Conservation (phyloP, 2,113 vertebrate genomes). For the Mixornis gularis region DNA sequence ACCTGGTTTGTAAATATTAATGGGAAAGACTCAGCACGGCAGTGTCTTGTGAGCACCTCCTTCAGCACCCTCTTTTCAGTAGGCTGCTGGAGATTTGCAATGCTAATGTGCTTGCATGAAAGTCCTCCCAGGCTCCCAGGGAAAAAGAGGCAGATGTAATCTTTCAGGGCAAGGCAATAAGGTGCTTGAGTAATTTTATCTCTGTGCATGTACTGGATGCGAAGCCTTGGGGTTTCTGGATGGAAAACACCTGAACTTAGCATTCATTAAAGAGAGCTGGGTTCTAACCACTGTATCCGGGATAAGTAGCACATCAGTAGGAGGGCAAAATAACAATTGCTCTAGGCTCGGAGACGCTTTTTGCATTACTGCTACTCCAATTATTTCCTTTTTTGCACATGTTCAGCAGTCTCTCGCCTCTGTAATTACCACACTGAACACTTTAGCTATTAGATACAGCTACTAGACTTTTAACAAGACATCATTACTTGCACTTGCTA, state of each 20-base stretch:
- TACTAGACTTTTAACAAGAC: constrained; percentile 22
- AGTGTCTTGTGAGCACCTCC: background rate
- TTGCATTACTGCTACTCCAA: constrained; percentile 42
- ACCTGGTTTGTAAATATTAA: background rate
- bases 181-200: background rate
- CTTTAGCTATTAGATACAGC: constrained; percentile 28
- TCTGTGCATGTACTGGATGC: background rate
- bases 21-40: background rate
- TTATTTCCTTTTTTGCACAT: constrained; percentile 47
- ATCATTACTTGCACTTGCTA: background rate
- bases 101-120: background rate
- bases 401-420: constrained; percentile 33
- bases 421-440: constrained; percentile 38
- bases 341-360: constrained; percentile 10
- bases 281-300: background rate
- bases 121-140: background rate
- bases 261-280: background rate
- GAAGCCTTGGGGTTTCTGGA: background rate
- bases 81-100: background rate
- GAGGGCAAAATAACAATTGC: constrained; percentile 46
- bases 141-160: background rate
- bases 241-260: background rate
- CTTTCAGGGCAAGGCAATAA: background rate
- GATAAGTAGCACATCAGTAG: background rate
- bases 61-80: background rate